phyloP scores from a whole-genome alignment of 2,797 vertebrate genomes.

The Cynopterus sphinx region DNA sequence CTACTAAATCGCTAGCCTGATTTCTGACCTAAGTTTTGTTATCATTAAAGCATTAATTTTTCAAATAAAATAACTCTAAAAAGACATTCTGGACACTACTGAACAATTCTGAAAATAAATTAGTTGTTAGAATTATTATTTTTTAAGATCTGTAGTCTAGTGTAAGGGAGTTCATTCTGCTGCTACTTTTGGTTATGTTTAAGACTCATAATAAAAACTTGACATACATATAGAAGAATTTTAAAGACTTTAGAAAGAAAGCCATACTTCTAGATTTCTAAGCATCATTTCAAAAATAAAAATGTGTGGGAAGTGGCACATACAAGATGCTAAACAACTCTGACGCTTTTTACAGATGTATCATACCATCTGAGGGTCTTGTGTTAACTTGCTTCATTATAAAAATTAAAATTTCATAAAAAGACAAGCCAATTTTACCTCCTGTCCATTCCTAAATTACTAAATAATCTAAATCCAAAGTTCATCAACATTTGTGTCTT shows the following conservation, averaged over 20 bases:
- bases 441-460: background rate
- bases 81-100: background rate
- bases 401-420: conserved; percentile 24
- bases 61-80: conserved; percentile 1
- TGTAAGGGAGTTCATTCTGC: background rate
- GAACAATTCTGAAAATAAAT: conserved; percentile 22
- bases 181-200: background rate
- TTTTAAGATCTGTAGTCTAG: background rate
- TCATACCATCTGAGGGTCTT: background rate
- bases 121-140: background rate
- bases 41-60: conserved; percentile 41
- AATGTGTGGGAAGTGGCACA: background rate
- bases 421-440: conserved; percentile 13
- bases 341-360: background rate
- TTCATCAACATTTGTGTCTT: background rate
- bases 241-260: background rate
- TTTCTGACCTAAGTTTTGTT: conserved; percentile 15
- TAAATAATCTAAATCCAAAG: background rate
- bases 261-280: background rate
- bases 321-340: background rate
- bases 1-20: conserved; percentile 9
- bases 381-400: background rate
- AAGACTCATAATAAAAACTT: conserved; percentile 12
- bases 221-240: background rate
- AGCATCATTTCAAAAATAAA: background rate